These are phyloP conservation scores for Ceratina japonica DNA, from an alignment of 1,140 invertebrate species.

Conservation along the genomic window DNA sequence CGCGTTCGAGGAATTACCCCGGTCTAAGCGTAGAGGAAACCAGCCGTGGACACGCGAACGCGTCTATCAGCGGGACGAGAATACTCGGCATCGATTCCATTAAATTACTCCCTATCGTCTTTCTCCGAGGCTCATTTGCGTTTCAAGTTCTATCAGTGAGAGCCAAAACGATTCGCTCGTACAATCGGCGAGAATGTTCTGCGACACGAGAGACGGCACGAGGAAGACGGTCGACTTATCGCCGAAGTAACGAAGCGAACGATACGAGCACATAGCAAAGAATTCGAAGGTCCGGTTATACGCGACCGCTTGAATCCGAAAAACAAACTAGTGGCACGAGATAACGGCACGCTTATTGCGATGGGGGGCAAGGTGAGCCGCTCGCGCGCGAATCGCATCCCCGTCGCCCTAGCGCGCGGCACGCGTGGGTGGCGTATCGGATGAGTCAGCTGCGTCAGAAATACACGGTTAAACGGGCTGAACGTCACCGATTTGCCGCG, in stretches of 20 bases:
- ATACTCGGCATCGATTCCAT: background rate
- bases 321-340: constrained; percentile 31
- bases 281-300: constrained; percentile 15
- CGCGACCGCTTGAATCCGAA: background rate
- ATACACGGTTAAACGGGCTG: constrained; percentile 47
- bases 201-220: no score
- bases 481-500: constrained; percentile 19
- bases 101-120: no score
- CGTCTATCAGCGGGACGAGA: background rate
- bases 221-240: background rate
- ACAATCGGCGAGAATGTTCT: no score
- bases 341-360: constrained; percentile 24
- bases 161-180: no score
- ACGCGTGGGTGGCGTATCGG: constrained; percentile 62
- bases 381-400: background rate
- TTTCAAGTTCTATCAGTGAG: no score
- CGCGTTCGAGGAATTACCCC: constrained; percentile 8
- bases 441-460: constrained; percentile 68
- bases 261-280: constrained; percentile 1
- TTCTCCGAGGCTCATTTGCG: no score
- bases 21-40: background rate
- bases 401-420: constrained; percentile 23
- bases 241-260: background rate
- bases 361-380: constrained; percentile 55
- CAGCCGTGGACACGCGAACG: background rate